phyloP scores from a whole-genome alignment of 2,888 invertebrate species.

The Pollenia amentaria region DNA sequence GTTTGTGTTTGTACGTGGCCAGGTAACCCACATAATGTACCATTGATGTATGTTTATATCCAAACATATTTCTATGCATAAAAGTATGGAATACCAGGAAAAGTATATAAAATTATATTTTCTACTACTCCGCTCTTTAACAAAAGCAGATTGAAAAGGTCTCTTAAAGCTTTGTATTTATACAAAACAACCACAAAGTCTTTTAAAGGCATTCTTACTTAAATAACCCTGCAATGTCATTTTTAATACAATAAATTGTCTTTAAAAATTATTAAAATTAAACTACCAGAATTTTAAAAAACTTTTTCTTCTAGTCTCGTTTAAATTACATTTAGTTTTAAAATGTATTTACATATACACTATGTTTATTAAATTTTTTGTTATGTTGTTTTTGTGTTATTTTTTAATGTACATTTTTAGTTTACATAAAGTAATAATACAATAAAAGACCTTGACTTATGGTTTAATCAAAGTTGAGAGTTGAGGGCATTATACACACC shows the following conservation, averaged over 20 bases:
- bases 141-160: background rate
- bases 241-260: too few relatives aligned
- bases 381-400: background rate
- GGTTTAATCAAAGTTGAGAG: constrained; percentile 24
- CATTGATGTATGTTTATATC: constrained; percentile 33
- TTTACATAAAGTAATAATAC: constrained; percentile 33
- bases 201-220: too few relatives aligned
- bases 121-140: background rate
- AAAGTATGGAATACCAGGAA: constrained; percentile 11
- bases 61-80: background rate
- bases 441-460: constrained; percentile 60
- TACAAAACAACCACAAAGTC: too few relatives aligned
- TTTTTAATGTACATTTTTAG: background rate
- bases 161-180: too few relatives aligned
- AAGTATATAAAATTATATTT: background rate
- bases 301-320: background rate
- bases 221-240: too few relatives aligned
- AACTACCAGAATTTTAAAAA: background rate
- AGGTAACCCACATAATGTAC: constrained; percentile 64
- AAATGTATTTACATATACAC: background rate
- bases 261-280: background rate
- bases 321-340: background rate
- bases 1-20: constrained; percentile 33
- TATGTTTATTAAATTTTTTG: constrained; percentile 2
- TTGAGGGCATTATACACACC: background rate